Conservation (phyloP, 2,797 vertebrate species). For the Crocodylus rhombifer region DNA sequence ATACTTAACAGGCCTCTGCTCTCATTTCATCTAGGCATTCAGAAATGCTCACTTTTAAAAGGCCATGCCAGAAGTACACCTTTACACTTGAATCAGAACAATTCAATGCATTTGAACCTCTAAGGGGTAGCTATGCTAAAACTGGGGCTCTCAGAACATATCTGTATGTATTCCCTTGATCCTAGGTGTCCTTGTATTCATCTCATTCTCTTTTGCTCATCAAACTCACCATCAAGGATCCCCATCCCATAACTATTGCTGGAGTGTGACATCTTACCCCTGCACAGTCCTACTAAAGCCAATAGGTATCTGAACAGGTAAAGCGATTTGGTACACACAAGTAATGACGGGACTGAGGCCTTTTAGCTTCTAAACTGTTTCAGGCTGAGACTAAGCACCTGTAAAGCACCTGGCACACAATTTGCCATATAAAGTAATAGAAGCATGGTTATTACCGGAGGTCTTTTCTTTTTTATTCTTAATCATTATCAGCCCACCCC, state of each 20-base stretch:
- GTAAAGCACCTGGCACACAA: not conserved
- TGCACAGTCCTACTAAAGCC: not conserved
- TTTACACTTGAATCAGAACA: fast-evolving
- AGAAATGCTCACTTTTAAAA: not conserved
- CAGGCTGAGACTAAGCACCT: not conserved
- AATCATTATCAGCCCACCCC: not conserved
- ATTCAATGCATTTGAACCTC: not conserved
- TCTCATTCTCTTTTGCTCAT: not conserved
- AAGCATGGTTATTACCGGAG: not conserved
- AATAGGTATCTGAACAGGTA: not conserved
- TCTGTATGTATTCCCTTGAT: fast-evolving
- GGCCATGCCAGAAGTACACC: not conserved
- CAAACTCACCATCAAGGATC: not conserved
- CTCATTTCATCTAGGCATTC: not conserved
- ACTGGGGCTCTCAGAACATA: not conserved
- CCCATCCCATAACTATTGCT: not conserved
- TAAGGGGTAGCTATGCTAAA: not conserved
- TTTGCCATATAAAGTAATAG: not conserved
- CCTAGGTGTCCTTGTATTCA: not conserved
- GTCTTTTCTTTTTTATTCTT: not conserved
- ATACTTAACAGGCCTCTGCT: not conserved
- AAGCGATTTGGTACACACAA: fast-evolving
- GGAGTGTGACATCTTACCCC: not conserved
- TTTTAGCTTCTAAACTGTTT: not conserved
- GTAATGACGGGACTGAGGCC: not conserved